Evolutionary conservation across 2,888 invertebrate species (phyloP).

Genomic region (Trissoscelio sp.): DNA sequence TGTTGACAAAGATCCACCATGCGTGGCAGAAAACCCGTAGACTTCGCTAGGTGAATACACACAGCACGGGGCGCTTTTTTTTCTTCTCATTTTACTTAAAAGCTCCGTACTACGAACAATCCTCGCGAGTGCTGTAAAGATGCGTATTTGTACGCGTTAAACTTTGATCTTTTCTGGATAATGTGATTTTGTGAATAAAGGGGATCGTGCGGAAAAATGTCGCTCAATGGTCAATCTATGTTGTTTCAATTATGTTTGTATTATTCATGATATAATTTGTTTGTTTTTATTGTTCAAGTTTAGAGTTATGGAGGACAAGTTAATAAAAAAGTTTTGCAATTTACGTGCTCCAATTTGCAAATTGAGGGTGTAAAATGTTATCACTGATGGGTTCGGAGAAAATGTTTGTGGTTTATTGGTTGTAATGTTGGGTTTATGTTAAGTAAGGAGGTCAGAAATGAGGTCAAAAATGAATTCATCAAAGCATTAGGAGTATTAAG

Average conservation of each 20-base stretch:
- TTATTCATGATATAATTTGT: too few species aligned
- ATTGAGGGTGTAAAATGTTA: conserved; percentile 2
- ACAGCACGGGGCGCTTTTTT: conserved; percentile 8
- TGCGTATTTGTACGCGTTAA: conserved; percentile 37
- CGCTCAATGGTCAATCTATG: neutral
- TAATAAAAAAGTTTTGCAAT: too few species aligned
- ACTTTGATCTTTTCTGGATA: conserved; percentile 55
- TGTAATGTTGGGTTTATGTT: neutral
- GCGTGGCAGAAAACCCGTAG: conserved; percentile 63
- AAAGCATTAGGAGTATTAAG: too few species aligned
- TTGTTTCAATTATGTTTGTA: neutral
- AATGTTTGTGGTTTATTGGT: conserved; percentile 4
- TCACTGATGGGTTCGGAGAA: neutral
- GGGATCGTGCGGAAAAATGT: neutral
- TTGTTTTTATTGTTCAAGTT: neutral
- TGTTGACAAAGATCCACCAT: conserved; percentile 77
- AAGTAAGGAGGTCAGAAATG: neutral
- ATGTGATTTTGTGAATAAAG: conserved; percentile 32
- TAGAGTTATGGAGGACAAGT: too few species aligned
- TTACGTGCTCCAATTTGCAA: conserved; percentile 14
- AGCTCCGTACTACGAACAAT: conserved; percentile 21
- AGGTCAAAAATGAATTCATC: too few species aligned
- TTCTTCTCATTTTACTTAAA: conserved; percentile 35
- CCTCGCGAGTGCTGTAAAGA: conserved; percentile 38
- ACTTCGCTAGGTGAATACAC: conserved; percentile 28